A percentile compares a stretch with the other conserved stretches of the same genome.
These are phyloP conservation scores for Microtus obscurus DNA, from an alignment of 2,797 vertebrate genomes.

Conservation along the genomic window DNA sequence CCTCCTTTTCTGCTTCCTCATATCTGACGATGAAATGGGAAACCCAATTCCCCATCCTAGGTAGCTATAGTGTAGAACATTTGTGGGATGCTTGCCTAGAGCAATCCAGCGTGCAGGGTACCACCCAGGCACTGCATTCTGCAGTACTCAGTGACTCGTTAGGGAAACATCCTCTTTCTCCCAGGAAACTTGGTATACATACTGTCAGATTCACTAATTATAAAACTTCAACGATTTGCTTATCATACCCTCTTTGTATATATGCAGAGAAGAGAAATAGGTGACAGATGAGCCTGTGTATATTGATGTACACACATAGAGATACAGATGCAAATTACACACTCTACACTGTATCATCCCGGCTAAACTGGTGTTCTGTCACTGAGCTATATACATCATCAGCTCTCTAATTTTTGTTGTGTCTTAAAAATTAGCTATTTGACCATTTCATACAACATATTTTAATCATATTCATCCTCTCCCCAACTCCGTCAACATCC, in stretches of 20 bases:
- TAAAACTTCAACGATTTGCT: neutral
- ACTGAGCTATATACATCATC: neutral
- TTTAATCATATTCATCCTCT: neutral
- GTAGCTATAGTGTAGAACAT: too few relatives aligned
- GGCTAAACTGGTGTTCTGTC: neutral
- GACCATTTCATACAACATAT: neutral
- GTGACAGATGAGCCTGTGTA: neutral
- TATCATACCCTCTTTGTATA: neutral
- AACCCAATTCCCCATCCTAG: neutral
- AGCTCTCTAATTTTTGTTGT: neutral
- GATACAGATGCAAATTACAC: neutral
- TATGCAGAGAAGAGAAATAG: neutral
- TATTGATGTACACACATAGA: accelerated
- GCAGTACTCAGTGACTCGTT: neutral
- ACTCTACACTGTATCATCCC: neutral
- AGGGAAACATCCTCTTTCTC: neutral
- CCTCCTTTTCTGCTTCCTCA: neutral
- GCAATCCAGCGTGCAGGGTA: neutral
- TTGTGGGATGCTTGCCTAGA: neutral
- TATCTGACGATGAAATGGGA: neutral
- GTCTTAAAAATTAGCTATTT: neutral
- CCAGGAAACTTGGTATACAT: neutral
- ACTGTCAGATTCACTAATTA: neutral
- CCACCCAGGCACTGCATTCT: neutral
- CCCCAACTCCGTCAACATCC: too few relatives aligned